Evolutionary conservation across 2,113 vertebrate species (phyloP).

Genomic region (Lophotis ruficrista): DNA sequence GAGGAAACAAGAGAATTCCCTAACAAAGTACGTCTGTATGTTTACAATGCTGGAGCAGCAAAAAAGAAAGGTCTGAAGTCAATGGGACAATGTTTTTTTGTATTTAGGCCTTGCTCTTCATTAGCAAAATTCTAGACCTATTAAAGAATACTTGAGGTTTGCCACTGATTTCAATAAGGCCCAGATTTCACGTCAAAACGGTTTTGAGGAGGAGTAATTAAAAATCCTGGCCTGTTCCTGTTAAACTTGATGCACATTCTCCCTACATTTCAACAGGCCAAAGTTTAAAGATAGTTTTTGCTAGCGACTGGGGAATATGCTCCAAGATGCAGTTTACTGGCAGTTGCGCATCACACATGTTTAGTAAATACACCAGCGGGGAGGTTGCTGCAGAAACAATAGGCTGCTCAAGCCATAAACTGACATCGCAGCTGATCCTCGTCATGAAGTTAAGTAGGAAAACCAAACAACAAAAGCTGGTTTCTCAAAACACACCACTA

Average conservation of each 20-base stretch:
- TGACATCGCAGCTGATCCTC: slow-evolving; percentile 48
- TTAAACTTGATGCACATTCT: neutral
- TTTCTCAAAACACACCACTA: slow-evolving; percentile 11
- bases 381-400: slow-evolving; percentile 57
- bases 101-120: neutral
- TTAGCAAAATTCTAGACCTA: neutral
- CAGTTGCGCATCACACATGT: slow-evolving; percentile 48
- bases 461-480: slow-evolving; percentile 15
- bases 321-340: slow-evolving; percentile 41
- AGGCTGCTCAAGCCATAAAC: slow-evolving; percentile 27
- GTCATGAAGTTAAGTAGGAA: neutral
- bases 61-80: neutral
- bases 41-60: neutral
- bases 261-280: neutral
- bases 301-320: neutral
- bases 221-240: neutral
- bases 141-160: neutral
- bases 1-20: neutral
- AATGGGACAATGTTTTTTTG: neutral
- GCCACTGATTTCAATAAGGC: neutral
- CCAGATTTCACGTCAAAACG: neutral
- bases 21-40: neutral
- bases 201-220: neutral
- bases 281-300: slow-evolving; percentile 29
- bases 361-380: slow-evolving; percentile 64